Evolutionary conservation across 1,140 invertebrate genomes (phyloP).

Genomic region (Lerema accius): DNA sequence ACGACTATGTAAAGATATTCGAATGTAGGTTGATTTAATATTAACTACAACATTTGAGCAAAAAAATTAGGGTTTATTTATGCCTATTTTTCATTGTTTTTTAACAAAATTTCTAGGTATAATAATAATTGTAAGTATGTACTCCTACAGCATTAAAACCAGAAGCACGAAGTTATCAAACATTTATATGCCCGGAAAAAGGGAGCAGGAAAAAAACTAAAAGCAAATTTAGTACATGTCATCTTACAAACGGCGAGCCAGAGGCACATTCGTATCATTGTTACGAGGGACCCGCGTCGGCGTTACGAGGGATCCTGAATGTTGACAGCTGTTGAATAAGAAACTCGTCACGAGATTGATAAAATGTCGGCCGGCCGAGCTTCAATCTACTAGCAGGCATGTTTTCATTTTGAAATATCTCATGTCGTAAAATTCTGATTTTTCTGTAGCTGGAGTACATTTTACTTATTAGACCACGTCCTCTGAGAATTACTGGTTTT

Average conservation of each 20-base stretch:
- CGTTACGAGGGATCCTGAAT: conserved; percentile 46
- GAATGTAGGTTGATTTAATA: too few species aligned
- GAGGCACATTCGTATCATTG: conserved; percentile 22
- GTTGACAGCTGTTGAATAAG: conserved; percentile 49
- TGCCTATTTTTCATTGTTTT: too few species aligned
- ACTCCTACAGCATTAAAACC: too few species aligned
- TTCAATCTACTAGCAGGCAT: conserved; percentile 36
- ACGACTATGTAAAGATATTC: too few species aligned
- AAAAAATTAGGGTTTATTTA: too few species aligned
- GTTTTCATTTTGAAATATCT: conserved; percentile 49
- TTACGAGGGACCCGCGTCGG: conserved; percentile 12
- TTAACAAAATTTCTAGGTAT: too few species aligned
- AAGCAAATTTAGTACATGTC: conserved; percentile 13
- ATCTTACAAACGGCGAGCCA: conserved; percentile 4
- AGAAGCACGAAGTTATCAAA: too few species aligned
- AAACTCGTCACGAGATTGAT: conserved; percentile 45
- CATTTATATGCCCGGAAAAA: neutral
- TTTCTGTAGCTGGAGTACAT: neutral
- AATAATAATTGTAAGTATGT: too few species aligned
- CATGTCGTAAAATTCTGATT: conserved; percentile 28
- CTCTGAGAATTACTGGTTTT: neutral
- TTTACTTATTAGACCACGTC: conserved; percentile 24
- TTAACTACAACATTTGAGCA: too few species aligned
- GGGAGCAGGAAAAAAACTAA: neutral
- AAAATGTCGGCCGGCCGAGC: conserved; percentile 43